Evolutionary conservation across 2,888 invertebrate genomes (phyloP), one percentile per base, ranked within the genome.

Genomic region (Acrocyrtus sp.): DNA sequence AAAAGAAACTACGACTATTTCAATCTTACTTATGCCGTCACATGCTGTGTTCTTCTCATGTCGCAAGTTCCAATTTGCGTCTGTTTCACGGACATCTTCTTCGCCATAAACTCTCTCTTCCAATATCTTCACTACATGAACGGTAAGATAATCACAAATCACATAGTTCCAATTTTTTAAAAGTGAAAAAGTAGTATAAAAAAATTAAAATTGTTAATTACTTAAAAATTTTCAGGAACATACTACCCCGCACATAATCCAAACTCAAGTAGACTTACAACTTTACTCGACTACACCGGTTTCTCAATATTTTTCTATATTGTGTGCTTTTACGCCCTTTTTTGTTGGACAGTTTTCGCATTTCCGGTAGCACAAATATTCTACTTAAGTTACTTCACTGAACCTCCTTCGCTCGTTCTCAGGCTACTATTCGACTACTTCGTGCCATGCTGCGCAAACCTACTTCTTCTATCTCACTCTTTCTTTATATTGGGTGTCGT

Each of bases 61-160:
- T n/a, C n/a, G n/a, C n/a, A n/a, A n/a, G n/a, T n/a, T n/a, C n/a
- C n/a, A n/a, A n/a, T n/a, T n/a, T n/a, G n/a, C n/a, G n/a, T n/a
- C n/a, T n/a, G n/a, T n/a, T n/a, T n/a, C n/a, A n/a, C n/a, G 5
- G 29, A 29, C 4, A 10, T 6, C n/a, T 53, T 17, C 27, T 26
- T 29, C 10, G 53, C 19, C 17, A 10, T 53, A 4, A 53, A 53
- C 17, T n/a, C n/a, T n/a, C 17, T 53, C 12, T 8, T 56, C 15
- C 15, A 39, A 1, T 56, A 21, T 22, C 17, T 56, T 3, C 39
- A 41, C 22, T 41, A 56, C n/a, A 56, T 56, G 56, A 56, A 56
- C 22, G 8, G 56, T 56, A 56, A 39, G 56, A 21, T 21, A 21
- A n/a, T n/a, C n/a, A n/a, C n/a, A n/a, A n/a, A n/a, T n/a, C n/a